Evolutionary conservation across 2,888 invertebrate species (phyloP), one percentile per base, ranked within the genome.

Genomic region (Phengaris arion): DNA sequence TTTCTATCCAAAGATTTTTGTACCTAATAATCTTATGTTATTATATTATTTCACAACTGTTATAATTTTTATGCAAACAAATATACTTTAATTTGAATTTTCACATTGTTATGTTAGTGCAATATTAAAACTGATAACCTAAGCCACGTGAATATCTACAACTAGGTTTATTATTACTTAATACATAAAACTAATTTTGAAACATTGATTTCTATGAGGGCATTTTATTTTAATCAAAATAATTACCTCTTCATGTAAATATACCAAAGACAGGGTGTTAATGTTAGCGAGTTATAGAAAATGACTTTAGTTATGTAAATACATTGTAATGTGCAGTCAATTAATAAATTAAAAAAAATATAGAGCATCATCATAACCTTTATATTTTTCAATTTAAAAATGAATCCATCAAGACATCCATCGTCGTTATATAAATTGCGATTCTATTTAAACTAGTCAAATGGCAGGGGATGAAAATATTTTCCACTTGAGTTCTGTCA

Each of bases 401-500:
- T 55, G n/a, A 35, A 64, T 64, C 64, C 64, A 64, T 64, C 64
- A 54, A 54, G 72, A 72, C 52, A 70, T 51, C 15, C 52, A 70
- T 51, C 15, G 51, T 51, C 15, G 51, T 46, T 69, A 22, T 8
- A 46, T 69, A 75, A 57, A 48, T 12, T 75, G 54, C 74, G 68
- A 75, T 75, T 51, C 69, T 55, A 57, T 69, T 76, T 54, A 59
- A 57, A 55, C 75, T 68, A 70, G 74, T 76, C 57, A 57, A 68
- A 76, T 70, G 74, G 59, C 15, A 7, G 69, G 77, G 77, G 77
- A 78, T 77, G 59, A 82, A 78, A 80, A 81, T 81, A 80, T 82
- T 81, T 82, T 82, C 81, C 81, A 82, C 77, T 78, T 77, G 77
- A 78, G 79, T 78, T 79, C 79, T 80, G 82, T 83, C 83, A 83